Evolutionary conservation across 2,888 invertebrate genomes (phyloP).

Genomic region (Crematogaster levior): DNA sequence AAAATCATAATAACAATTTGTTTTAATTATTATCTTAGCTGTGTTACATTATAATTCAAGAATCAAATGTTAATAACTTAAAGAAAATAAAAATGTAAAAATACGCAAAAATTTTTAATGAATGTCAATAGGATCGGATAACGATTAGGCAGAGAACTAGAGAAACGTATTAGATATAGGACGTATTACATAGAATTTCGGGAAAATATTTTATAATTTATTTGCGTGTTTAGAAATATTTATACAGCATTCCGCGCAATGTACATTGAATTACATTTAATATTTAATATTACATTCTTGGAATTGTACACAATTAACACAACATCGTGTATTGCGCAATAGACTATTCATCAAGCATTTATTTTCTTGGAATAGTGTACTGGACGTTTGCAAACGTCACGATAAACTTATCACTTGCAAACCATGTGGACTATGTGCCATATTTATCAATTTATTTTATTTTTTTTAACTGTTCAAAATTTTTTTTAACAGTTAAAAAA

Average conservation of each 20-base stretch:
- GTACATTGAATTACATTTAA: conserved; percentile 84
- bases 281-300: conserved; percentile 81
- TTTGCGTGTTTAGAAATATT: conserved; percentile 84
- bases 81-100: too few relatives aligned
- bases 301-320: conserved; percentile 81
- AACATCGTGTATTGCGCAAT: conserved; percentile 75
- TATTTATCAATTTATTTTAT: conserved; percentile 52
- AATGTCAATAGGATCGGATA: not conserved
- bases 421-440: conserved; percentile 55
- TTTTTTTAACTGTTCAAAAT: conserved; percentile 72
- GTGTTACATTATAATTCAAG: not conserved
- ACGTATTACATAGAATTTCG: too few relatives aligned
- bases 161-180: not conserved
- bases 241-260: conserved; percentile 81
- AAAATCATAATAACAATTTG: conserved; percentile 1
- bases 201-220: conserved; percentile 74
- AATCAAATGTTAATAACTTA: conserved; percentile 3
- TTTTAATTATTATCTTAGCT: not conserved
- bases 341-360: conserved; percentile 75
- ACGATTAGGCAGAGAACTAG: not conserved
- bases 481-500: too few relatives aligned
- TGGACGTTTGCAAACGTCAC: conserved; percentile 71
- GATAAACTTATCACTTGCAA: conserved; percentile 65
- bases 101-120: not conserved
- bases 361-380: conserved; percentile 77